Evolutionary conservation across 1,140 invertebrate species (phyloP).

Genomic region (Stegodyphus mimosarum): DNA sequence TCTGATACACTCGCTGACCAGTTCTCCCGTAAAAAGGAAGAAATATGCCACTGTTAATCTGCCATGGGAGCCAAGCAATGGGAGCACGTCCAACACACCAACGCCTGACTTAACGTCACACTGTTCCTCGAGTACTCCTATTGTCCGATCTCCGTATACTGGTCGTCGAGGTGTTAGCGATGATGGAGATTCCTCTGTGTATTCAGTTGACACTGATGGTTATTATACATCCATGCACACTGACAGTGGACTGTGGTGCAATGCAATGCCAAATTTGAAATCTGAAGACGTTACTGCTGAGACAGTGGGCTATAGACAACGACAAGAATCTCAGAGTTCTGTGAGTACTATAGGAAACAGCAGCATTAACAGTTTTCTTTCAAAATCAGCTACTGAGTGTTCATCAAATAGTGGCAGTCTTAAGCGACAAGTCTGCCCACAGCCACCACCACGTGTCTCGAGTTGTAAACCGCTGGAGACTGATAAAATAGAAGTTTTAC

Average conservation of each 20-base stretch:
- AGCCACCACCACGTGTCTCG: slow-evolving; percentile 10
- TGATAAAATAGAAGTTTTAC: not conserved
- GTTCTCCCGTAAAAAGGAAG: slow-evolving; percentile 33
- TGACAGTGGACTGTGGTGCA: slow-evolving; percentile 86
- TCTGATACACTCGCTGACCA: slow-evolving; percentile 16
- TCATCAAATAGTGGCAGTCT: slow-evolving; percentile 48
- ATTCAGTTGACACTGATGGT: slow-evolving; percentile 95
- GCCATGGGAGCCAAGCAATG: not conserved
- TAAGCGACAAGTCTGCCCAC: slow-evolving; percentile 13
- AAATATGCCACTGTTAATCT: not conserved
- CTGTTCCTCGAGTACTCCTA: slow-evolving; percentile 63
- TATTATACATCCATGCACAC: slow-evolving; percentile 98
- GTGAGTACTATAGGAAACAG: slow-evolving; percentile 55
- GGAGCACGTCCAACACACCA: slow-evolving; percentile 7
- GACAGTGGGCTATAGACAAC: slow-evolving; percentile 72
- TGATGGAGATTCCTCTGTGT: slow-evolving; percentile 90
- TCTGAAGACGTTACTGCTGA: slow-evolving; percentile 69
- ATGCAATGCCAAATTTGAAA: slow-evolving; percentile 68
- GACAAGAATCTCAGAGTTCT: slow-evolving; percentile 68
- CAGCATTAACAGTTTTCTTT: slow-evolving; percentile 63
- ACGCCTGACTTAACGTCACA: slow-evolving; percentile 49
- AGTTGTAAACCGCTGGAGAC: not conserved
- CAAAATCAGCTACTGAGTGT: slow-evolving; percentile 56
- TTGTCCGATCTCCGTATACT: slow-evolving; percentile 59
- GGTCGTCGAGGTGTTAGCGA: slow-evolving; percentile 73